phyloP scores from a whole-genome alignment of 2,888 invertebrate species.

The Cephus pulcher region DNA sequence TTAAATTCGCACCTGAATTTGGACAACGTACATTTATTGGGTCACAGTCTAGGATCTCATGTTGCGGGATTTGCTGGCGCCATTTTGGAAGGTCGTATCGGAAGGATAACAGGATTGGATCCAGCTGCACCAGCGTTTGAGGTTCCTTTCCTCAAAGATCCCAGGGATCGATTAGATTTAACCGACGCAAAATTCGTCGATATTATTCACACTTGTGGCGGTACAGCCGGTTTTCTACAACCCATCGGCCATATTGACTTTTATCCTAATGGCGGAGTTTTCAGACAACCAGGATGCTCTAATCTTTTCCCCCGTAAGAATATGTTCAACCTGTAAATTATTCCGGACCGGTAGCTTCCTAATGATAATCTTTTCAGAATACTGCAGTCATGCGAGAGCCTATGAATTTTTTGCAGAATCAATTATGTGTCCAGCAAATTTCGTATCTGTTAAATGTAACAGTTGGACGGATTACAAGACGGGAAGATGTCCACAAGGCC shows the following conservation, averaged over 20 bases:
- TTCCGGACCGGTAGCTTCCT: not conserved
- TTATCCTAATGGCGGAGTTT: constrained; percentile 60
- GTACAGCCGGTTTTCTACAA: constrained; percentile 66
- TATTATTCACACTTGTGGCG: constrained; percentile 68
- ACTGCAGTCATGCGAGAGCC: constrained; percentile 52
- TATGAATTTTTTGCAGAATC: constrained; percentile 53
- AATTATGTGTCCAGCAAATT: constrained; percentile 47
- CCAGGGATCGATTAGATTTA: constrained; percentile 64
- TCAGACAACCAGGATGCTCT: constrained; percentile 51
- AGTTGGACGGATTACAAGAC: constrained; percentile 49
- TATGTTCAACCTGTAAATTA: not conserved
- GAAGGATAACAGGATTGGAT: constrained; percentile 61
- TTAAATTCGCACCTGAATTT: constrained; percentile 53
- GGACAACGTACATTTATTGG: constrained; percentile 51
- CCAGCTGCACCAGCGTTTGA: constrained; percentile 69
- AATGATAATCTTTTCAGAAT: constrained; percentile 31
- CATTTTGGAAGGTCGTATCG: constrained; percentile 45
- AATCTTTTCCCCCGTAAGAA: constrained; percentile 45
- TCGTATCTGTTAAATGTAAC: constrained; percentile 46
- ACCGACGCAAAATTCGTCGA: constrained; percentile 69
- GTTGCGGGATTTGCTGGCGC: constrained; percentile 51
- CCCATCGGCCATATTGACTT: constrained; percentile 68
- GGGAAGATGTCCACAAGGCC: constrained; percentile 42
- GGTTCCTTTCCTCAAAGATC: constrained; percentile 58
- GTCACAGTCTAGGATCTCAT: constrained; percentile 50